These are phyloP conservation scores for Cyclina sinensis DNA, from an alignment of 1,140 invertebrate species.

Conservation along the genomic window DNA sequence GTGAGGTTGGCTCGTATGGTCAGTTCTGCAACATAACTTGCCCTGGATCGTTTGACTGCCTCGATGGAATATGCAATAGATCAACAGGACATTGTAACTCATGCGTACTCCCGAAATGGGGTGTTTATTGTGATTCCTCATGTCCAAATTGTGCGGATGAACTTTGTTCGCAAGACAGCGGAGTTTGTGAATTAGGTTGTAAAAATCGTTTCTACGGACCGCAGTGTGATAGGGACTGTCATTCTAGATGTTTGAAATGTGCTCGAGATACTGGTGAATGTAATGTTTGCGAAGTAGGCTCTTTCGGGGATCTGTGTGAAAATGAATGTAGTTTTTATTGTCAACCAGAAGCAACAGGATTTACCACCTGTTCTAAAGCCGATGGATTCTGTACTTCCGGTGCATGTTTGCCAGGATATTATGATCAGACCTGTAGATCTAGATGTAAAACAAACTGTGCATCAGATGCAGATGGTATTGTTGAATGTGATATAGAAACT, in stretches of 20 bases:
- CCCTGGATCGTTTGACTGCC: not conserved
- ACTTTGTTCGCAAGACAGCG: constrained; percentile 7
- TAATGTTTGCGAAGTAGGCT: constrained; percentile 9
- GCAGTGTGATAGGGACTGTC: constrained; percentile 7
- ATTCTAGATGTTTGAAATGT: constrained; percentile 19
- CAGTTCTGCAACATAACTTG: constrained; percentile 23
- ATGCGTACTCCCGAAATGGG: constrained; percentile 23
- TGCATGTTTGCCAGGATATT: constrained; percentile 31
- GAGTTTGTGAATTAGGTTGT: constrained; percentile 23
- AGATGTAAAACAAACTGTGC: constrained; percentile 26
- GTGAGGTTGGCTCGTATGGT: constrained; percentile 13
- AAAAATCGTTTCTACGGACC: constrained; percentile 20
- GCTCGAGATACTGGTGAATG: constrained; percentile 37
- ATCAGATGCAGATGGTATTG: not conserved
- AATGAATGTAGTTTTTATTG: constrained; percentile 45
- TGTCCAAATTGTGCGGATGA: constrained; percentile 38
- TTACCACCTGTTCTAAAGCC: constrained; percentile 25
- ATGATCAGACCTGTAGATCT: not conserved
- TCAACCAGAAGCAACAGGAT: not conserved
- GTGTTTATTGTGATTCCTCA: constrained; percentile 9
- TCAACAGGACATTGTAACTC: constrained; percentile 17
- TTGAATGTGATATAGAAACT: constrained; percentile 2
- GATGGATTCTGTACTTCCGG: constrained; percentile 30
- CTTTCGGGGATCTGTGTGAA: constrained; percentile 42
- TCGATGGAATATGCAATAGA: constrained; percentile 16